Conservation (phyloP, 1,140 invertebrate species). For the Episyrphus balteatus region DNA sequence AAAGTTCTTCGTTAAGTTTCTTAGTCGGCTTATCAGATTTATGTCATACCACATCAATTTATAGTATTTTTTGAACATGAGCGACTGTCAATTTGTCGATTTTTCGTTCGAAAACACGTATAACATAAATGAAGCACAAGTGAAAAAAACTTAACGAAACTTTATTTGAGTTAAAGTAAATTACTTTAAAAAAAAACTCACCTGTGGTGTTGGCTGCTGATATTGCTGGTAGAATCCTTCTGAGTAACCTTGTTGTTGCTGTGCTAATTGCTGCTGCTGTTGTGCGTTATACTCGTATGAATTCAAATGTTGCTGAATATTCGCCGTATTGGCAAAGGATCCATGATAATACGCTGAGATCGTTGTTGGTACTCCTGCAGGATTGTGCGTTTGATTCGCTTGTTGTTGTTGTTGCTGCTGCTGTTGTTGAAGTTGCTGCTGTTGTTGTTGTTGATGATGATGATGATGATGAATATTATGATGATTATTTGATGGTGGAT, state of each 20-base stretch:
- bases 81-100: too few species aligned
- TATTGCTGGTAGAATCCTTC: constrained; percentile 13
- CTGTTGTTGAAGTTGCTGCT: constrained; percentile 18
- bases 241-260: constrained; percentile 6
- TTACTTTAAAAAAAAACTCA: not conserved
- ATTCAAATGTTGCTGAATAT: too few species aligned
- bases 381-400: constrained; percentile 8
- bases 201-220: constrained; percentile 15
- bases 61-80: too few species aligned
- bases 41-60: too few species aligned
- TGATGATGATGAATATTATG: constrained; percentile 4
- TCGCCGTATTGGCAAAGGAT: too few species aligned
- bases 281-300: not conserved
- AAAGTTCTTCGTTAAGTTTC: too few species aligned
- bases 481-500: constrained; percentile 13
- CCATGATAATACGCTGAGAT: too few species aligned
- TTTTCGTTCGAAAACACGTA: constrained; percentile 1
- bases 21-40: too few species aligned
- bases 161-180: too few species aligned
- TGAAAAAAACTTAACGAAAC: too few species aligned
- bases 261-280: constrained; percentile 2
- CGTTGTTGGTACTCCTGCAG: constrained; percentile 1
- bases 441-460: constrained; percentile 20
- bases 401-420: constrained; percentile 13
- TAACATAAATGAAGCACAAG: too few species aligned